A percentile compares a stretch with the other conserved stretches of the same genome.
Evolutionary conservation across 1,140 invertebrate species (phyloP).

Genomic region (Globodera ellingtonae): DNA sequence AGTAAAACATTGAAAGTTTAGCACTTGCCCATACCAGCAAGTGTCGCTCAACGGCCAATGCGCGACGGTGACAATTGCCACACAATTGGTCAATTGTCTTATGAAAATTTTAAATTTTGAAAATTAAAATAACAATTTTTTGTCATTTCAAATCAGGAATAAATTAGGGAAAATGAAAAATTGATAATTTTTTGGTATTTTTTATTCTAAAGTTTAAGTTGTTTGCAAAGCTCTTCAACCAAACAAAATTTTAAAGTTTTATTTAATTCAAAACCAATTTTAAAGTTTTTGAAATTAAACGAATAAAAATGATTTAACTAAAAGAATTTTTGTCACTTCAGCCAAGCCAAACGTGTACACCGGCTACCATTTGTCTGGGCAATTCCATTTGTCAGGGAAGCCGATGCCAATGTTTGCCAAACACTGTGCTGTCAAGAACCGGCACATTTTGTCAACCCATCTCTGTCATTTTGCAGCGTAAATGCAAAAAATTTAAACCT

Average conservation of each 20-base stretch:
- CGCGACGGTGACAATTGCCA: constrained; percentile 42
- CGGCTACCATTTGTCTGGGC: constrained; percentile 43
- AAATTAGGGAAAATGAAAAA: too few species aligned
- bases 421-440: constrained; percentile 40
- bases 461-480: constrained; percentile 40
- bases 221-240: too few species aligned
- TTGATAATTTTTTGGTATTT: too few species aligned
- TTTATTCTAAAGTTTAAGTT: too few species aligned
- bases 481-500: not conserved
- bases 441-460: constrained; percentile 45
- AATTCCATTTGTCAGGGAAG: constrained; percentile 39
- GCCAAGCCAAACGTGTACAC: constrained; percentile 43
- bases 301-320: too few species aligned
- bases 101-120: too few species aligned
- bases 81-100: constrained; percentile 30
- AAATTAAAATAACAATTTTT: too few species aligned
- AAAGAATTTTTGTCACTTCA: not conserved
- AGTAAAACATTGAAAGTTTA: not conserved
- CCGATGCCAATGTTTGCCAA: constrained; percentile 52
- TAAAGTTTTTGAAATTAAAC: too few species aligned
- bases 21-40: constrained; percentile 42
- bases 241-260: too few species aligned
- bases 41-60: constrained; percentile 52
- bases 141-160: too few species aligned
- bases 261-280: too few species aligned